These are phyloP conservation scores for Sturnus vulgaris DNA, from an alignment of 2,113 vertebrate genomes.

Conservation along the genomic window DNA sequence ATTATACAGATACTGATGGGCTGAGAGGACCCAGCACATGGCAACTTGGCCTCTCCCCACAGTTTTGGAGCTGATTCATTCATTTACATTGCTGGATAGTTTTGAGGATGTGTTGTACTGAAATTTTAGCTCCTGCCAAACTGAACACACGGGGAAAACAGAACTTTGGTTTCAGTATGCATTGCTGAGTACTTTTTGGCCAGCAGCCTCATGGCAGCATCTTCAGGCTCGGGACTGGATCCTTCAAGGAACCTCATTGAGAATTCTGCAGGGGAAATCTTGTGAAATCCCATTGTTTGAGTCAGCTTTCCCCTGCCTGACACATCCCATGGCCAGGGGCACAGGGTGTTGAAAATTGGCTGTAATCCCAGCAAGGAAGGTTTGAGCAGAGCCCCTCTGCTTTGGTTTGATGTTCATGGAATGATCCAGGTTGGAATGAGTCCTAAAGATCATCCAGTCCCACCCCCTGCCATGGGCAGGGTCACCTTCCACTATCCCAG, in stretches of 20 bases:
- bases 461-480: too few species aligned
- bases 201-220: not conserved
- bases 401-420: not conserved
- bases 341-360: not conserved
- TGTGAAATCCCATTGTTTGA: rapidly evolving
- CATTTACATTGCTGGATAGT: not conserved
- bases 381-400: not conserved
- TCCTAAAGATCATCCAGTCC: rapidly evolving
- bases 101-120: not conserved
- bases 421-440: not conserved
- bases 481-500: not conserved
- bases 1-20: not conserved
- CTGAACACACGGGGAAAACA: not conserved
- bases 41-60: not conserved
- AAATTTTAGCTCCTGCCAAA: not conserved
- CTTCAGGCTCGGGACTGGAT: not conserved
- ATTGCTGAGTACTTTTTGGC: not conserved
- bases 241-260: not conserved
- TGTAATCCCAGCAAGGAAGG: not conserved
- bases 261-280: not conserved
- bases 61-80: not conserved
- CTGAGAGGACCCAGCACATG: not conserved
- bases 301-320: not conserved
- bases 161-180: not conserved
- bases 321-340: not conserved